These are phyloP conservation scores for Tridacna gigas DNA, from an alignment of 2,888 invertebrate species.

Conservation along the genomic window DNA sequence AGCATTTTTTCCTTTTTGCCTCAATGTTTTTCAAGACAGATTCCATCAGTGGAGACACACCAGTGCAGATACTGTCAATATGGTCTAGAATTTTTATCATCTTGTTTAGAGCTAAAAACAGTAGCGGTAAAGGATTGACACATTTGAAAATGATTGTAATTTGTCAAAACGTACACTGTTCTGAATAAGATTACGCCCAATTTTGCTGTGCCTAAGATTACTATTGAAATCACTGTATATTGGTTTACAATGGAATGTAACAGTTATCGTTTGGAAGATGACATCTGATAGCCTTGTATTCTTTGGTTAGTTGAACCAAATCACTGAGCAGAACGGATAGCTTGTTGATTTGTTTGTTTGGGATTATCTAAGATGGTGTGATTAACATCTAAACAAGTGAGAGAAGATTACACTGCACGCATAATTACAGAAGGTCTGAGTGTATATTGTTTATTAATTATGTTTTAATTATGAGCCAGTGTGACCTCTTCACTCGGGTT, in stretches of 20 bases:
- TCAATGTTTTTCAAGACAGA: too few species aligned
- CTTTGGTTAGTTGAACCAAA: conserved; percentile 45
- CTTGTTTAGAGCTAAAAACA: too few species aligned
- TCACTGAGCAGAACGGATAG: conserved; percentile 57
- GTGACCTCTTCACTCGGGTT: neutral
- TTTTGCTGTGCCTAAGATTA: neutral
- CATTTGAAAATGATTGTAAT: too few species aligned
- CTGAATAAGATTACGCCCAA: too few species aligned
- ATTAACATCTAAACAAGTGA: conserved; percentile 39
- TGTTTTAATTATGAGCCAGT: conserved; percentile 2
- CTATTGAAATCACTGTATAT: conserved; percentile 37
- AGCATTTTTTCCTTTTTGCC: too few species aligned
- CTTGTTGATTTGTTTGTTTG: conserved; percentile 43
- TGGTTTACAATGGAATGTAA: conserved; percentile 55
- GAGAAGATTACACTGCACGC: conserved; percentile 45
- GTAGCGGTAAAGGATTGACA: too few species aligned
- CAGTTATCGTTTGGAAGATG: conserved; percentile 40
- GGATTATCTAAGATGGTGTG: conserved; percentile 49
- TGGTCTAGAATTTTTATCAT: too few species aligned
- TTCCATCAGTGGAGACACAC: too few species aligned
- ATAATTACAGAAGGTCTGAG: conserved; percentile 44
- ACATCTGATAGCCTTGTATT: conserved; percentile 56
- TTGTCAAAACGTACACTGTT: too few species aligned
- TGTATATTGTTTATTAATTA: conserved; percentile 16
- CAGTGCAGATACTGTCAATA: too few species aligned